Evolutionary conservation across 2,797 vertebrate genomes (phyloP).

Genomic region (Sebastes alutus): DNA sequence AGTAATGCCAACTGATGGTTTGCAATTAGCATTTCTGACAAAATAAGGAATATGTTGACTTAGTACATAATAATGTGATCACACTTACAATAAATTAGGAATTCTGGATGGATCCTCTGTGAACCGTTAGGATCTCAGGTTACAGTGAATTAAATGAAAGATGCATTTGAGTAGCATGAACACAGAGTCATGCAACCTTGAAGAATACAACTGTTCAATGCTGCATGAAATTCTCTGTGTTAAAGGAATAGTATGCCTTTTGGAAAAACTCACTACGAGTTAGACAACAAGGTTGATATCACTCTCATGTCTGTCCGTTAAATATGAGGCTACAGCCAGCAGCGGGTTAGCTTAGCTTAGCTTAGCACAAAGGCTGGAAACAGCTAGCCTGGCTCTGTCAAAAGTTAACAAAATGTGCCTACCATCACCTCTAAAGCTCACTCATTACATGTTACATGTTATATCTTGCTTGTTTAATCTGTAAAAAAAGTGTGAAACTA

Average conservation of each 20-base stretch:
- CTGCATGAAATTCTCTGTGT: neutral
- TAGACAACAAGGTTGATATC: neutral
- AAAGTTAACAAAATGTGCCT: neutral
- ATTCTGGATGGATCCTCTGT: neutral
- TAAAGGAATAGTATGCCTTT: neutral
- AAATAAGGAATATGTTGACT: constrained; percentile 1
- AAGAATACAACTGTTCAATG: neutral
- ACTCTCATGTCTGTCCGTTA: neutral
- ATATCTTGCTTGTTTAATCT: neutral
- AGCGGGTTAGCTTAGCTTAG: neutral
- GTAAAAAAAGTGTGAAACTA: neutral
- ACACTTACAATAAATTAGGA: neutral
- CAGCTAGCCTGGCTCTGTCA: neutral
- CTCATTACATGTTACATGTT: neutral
- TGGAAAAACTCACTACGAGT: neutral
- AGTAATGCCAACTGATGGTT: neutral
- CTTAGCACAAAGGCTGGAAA: neutral
- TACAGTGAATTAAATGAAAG: constrained; percentile 9
- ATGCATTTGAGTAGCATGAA: neutral
- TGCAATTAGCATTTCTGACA: constrained; percentile 12
- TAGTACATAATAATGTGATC: neutral
- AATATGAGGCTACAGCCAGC: neutral
- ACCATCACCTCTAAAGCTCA: neutral
- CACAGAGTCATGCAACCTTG: neutral
- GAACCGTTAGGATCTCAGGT: neutral